Evolutionary conservation across 2,888 invertebrate species (phyloP).

Genomic region (Andrena chrysosceles): DNA sequence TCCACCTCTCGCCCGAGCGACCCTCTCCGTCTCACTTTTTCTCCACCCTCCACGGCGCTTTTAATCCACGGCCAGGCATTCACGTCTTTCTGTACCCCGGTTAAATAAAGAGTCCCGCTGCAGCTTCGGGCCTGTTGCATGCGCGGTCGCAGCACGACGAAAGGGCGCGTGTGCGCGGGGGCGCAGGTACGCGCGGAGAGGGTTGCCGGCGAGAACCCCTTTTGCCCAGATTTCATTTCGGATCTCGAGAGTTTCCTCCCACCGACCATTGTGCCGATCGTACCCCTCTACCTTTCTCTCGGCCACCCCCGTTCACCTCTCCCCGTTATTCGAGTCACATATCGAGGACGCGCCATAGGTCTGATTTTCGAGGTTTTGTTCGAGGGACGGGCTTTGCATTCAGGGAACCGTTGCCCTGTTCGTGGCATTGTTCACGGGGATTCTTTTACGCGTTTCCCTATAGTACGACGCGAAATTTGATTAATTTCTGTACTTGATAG

Average conservation of each 20-base stretch:
- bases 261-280: conserved; percentile 72
- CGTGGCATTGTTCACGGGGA: not conserved
- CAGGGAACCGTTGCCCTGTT: conserved; percentile 27
- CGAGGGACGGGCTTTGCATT: conserved; percentile 36
- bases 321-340: conserved; percentile 77
- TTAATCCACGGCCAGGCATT: conserved; percentile 82
- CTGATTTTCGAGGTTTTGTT: conserved; percentile 67
- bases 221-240: conserved; percentile 76
- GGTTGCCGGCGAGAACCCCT: conserved; percentile 70
- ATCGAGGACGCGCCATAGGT: conserved; percentile 63
- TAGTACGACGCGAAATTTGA: not conserved
- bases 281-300: conserved; percentile 36
- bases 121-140: conserved; percentile 68
- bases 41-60: conserved; percentile 74
- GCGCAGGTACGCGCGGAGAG: conserved; percentile 31
- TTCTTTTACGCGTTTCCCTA: not conserved
- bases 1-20: conserved; percentile 22
- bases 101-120: conserved; percentile 79
- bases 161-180: conserved; percentile 16
- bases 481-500: not conserved
- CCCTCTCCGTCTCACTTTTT: conserved; percentile 42
- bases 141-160: conserved; percentile 42
- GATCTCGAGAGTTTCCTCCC: conserved; percentile 71
- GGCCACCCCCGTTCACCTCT: conserved; percentile 8
- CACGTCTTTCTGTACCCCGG: conserved; percentile 79